Base-by-base conservation (phyloP, 2,888 invertebrate species). In the Lepidochitona cinerea region DNA sequence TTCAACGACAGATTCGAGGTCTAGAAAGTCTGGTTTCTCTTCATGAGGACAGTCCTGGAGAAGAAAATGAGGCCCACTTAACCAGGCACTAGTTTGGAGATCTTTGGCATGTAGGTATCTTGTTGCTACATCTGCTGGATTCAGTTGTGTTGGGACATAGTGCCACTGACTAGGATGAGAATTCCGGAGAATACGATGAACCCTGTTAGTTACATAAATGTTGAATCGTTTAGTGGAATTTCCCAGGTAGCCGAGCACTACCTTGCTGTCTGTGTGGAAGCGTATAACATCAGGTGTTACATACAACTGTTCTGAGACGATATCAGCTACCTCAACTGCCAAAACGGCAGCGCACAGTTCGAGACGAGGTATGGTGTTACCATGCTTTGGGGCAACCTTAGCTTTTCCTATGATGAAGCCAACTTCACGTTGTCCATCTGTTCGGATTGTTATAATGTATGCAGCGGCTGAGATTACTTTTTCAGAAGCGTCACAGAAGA, bases 261-360 rank as follows among this genome's bases (percentile, higher is more conserved):
- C 65, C 7, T 4, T 14, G 26, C 71, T 64, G 64, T 37, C 64
- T 18, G 33, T 6, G 23, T 52, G 49, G 35, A 52, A 72, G 9
- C 23, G n/a, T 18, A 41, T 41, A 12, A 12, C 49, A 2, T 49
- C 49, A 4, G 7, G n/a, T 49, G 7, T 4, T 18, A 5, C 4
- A 2, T 49, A 18, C 49, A 7, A 1, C 4, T 49, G 18, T 23
- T 49, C 7, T 2, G 2, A 7, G 18, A 49, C n/a, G 4, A 18
- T 54, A 3, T 69, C 53, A 18, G 41, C 29, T 3, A 84, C 79
- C 80, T 85, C 84, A 81, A 83, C 84, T 26, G 73, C 73, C 12
- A 76, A 36, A 2, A 76, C 74, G 26, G 76, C 76, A 1, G 68
- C 72, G 33, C 74, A 74, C 5, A 75, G 65, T 52, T 77, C 78